A percentile compares a stretch with the other conserved stretches of the same genome.
Conservation (phyloP, 2,113 vertebrate species). For the Diphyllodes magnificus region DNA sequence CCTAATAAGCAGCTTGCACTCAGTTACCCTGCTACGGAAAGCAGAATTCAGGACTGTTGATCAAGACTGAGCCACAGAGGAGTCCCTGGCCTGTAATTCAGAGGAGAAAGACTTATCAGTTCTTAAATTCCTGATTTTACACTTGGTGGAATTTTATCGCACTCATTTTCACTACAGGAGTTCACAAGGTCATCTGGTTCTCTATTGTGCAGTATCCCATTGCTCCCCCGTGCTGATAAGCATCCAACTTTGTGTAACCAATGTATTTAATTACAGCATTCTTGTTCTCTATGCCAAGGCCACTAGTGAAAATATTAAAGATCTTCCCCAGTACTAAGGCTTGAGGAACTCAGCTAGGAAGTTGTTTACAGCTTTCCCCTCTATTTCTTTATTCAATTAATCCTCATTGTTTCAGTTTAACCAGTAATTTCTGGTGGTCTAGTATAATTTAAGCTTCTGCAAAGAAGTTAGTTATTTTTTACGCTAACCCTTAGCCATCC, state of each 20-base stretch:
- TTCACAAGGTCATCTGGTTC: background rate
- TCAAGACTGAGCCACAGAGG: background rate
- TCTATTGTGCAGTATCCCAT: background rate
- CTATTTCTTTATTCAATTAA: background rate
- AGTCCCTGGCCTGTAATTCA: background rate
- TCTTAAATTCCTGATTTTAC: background rate
- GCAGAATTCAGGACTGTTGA: background rate
- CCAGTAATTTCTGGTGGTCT: background rate
- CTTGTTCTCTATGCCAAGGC: background rate
- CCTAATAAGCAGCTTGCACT: background rate
- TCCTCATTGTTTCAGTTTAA: background rate
- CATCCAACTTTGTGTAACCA: background rate
- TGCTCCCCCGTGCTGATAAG: background rate
- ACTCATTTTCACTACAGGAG: background rate
- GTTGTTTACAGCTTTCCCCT: background rate
- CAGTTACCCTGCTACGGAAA: background rate
- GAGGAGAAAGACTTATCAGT: background rate
- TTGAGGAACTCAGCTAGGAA: background rate
- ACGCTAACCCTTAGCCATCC: background rate
- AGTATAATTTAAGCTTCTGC: background rate
- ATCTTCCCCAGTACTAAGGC: background rate
- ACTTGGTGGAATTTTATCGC: background rate
- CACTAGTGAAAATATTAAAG: background rate
- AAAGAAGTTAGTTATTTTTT: background rate
- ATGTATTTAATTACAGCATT: background rate